Evolutionary conservation across 2,113 vertebrate species (phyloP).

Genomic region (Sclerurus mexicanus): DNA sequence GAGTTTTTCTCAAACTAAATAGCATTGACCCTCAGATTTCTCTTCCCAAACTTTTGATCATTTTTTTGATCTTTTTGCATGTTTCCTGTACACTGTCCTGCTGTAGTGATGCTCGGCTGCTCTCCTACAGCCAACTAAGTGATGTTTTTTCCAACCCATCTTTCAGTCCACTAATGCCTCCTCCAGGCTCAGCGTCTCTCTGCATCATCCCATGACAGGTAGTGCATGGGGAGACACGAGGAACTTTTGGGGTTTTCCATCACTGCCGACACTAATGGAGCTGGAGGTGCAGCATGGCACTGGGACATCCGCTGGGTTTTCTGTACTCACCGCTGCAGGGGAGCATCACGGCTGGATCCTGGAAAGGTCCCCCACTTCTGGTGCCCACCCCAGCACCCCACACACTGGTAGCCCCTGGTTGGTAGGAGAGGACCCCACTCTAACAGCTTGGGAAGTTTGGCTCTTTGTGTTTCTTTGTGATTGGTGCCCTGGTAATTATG

Average conservation of each 20-base stretch:
- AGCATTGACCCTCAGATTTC: neutral
- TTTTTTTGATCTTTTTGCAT: neutral
- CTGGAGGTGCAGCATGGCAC: neutral
- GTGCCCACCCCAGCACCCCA: neutral
- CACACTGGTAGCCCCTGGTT: accelerated
- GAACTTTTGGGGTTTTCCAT: neutral
- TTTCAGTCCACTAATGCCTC: neutral
- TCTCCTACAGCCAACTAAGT: neutral
- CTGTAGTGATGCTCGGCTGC: neutral
- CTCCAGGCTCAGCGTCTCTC: neutral
- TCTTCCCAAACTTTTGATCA: neutral
- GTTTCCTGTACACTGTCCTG: neutral
- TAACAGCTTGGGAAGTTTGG: neutral
- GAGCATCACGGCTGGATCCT: neutral
- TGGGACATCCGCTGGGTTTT: neutral
- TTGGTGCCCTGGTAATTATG: constrained; percentile 66
- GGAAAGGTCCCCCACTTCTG: neutral
- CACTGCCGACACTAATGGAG: accelerated
- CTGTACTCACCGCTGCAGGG: accelerated
- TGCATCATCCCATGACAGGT: neutral
- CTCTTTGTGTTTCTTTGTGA: constrained; percentile 62
- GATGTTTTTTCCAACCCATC: neutral
- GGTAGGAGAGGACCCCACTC: accelerated
- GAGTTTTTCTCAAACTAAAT: neutral
- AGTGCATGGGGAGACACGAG: too few relatives aligned